Base-by-base conservation (phyloP, 2,888 invertebrate species). In the Dyspetes luteomarginatus region DNA sequence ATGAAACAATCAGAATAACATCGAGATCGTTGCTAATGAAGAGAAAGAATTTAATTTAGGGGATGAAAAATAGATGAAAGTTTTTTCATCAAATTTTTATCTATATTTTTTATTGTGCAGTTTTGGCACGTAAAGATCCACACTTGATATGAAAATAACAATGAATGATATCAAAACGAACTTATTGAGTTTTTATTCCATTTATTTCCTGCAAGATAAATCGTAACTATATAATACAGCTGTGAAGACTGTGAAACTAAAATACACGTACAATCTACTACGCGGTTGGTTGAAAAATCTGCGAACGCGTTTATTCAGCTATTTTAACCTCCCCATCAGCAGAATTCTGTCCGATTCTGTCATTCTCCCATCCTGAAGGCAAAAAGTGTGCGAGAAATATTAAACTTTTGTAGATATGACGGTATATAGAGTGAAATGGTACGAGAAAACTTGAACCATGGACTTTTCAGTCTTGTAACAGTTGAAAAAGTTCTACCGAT, bases 401-500 rank as follows among this genome's bases (percentile, higher is more conserved):
- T n/a, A 64, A 73, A 73, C 4, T 73, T 62, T 64, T 41, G 0
- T 3, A 43, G 55, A 55, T 52, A 12, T 9, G 4, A 36, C 28
- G 19, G 43, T 43, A 56, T n/a, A n/a, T 15, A 12, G 56, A 15
- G 64, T 24, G 22, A 17, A 5, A 24, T 9, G 28, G 43, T 5
- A 41, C 17, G 1, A 15, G 50, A 26, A 17, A 73, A 43, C 64
- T 73, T 52, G 41, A 62, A 41, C 17, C 43, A 55, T 12, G 41
- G 28, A 26, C 62, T 24, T 12, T 48, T 15, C 4, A 52, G 60
- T 62, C 62, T 62, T 5, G 55, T 41, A 72, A 52, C 62, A 62
- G 15, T 72, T 72, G 55, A 62, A 19, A 12, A 72, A 72, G 26
- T 72, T 62, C 50, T 55, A 4, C 26, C 26, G n/a, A 24, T 62